Base-by-base conservation (phyloP, 2,888 invertebrate genomes). In the Dynastes tityus region DNA sequence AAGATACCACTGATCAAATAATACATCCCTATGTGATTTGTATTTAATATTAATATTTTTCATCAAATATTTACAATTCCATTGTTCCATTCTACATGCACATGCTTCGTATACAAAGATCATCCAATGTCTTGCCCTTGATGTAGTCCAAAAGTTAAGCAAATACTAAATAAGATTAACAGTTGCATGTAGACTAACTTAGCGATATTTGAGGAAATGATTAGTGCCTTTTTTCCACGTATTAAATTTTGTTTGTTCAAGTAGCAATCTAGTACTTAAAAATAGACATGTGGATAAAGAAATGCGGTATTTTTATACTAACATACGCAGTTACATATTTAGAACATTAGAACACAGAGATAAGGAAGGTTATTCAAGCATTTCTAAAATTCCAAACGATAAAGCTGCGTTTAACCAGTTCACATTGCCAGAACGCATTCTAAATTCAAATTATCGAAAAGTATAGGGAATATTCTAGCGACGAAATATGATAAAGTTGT, bases 121-220 rank as follows among this genome's bases (percentile, higher is more conserved):
- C 3, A 29, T 32, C 27, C 11, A 63, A 27, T n/a, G 2, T 29
- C 11, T 63, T 29, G 32, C 13, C 63, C 63, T 63, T 63, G 63
- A 63, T 32, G 22, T 55, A 63, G 63, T 63, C 29, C 63, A 63
- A 63, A 63, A 63, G 29, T 63, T 63, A 32, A 29, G 32, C 63
- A 63, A 29, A 63, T 63, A 63, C 29, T 32, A 63, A 63, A 63
- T 29, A 63, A 32, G 63, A 63, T 63, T 29, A 63, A 63, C 63
- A 63, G 8, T n/a, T 32, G 63, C 32, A 63, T 63, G 61, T 22
- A 27, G 27, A 29, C 55, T n/a, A 55, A n/a, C 5, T 55, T 61
- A 29, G 6, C 8, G 63, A 29, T 63, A 63, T 63, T 63, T 63
- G 63, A 63, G 27, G 32, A 63, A 63, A 63, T 63, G 63, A 63